A percentile compares a stretch with the other conserved stretches of the same genome.
Conservation (phyloP, 2,113 vertebrate genomes). For the Kryptolebias marmoratus region DNA sequence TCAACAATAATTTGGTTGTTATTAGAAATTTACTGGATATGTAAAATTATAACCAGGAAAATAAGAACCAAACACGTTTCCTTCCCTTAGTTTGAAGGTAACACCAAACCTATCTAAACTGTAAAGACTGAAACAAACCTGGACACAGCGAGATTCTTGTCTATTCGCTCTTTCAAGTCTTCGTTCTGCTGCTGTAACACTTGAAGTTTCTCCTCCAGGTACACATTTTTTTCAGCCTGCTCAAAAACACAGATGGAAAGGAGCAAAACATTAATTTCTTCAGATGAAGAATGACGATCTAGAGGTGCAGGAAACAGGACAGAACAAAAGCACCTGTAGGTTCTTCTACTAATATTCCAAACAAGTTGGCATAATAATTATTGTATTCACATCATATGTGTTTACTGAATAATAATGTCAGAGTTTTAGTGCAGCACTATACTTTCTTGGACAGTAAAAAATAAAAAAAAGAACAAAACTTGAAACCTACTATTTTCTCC, state of each 20-base stretch:
- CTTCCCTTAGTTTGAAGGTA: not conserved
- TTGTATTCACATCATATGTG: not conserved
- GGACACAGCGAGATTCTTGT: constrained; percentile 90
- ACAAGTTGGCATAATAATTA: not conserved
- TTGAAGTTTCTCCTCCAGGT: constrained; percentile 92
- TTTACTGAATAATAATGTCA: too few relatives aligned
- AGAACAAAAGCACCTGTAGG: not conserved
- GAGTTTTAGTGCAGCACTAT: too few relatives aligned
- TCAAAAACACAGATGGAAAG: constrained; percentile 62
- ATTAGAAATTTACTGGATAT: not conserved
- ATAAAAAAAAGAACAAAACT: constrained; percentile 30
- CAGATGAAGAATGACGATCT: constrained; percentile 6
- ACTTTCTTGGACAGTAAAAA: too few relatives aligned
- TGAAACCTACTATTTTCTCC: constrained; percentile 89
- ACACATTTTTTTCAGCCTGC: constrained; percentile 93
- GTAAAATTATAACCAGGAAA: not conserved
- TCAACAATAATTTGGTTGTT: not conserved
- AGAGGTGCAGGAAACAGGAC: not conserved
- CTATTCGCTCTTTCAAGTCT: constrained; percentile 91
- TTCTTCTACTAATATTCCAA: not conserved
- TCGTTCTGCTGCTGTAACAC: constrained; percentile 96
- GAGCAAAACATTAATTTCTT: constrained; percentile 68
- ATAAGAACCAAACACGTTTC: not conserved
- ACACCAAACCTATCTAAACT: not conserved
- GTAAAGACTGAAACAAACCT: constrained; percentile 77